Evolutionary conservation across 2,113 vertebrate genomes (phyloP).

Genomic region (Saccopteryx bilineata): DNA sequence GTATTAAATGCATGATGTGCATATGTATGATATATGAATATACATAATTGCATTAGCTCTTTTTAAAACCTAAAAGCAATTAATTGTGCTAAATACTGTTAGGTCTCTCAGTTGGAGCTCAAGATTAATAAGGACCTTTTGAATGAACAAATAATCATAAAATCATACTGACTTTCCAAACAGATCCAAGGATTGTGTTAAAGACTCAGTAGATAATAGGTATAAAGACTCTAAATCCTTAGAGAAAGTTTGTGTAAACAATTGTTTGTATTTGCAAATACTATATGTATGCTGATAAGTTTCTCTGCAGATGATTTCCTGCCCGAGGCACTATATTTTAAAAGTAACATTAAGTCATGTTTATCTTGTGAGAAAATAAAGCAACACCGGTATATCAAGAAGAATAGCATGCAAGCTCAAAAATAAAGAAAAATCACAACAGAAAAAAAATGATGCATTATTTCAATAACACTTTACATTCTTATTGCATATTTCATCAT

Average conservation of each 20-base stretch:
- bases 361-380: conserved; percentile 72
- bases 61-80: conserved; percentile 31
- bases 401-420: conserved; percentile 33
- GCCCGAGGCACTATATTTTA: conserved; percentile 50
- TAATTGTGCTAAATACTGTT: conserved; percentile 10
- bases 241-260: conserved; percentile 63
- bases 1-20: background rate
- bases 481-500: conserved; percentile 63
- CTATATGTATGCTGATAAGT: conserved; percentile 78
- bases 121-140: background rate
- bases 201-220: conserved; percentile 23
- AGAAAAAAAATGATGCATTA: conserved; percentile 67
- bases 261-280: conserved; percentile 63
- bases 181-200: background rate
- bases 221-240: conserved; percentile 25
- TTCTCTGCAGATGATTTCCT: conserved; percentile 64
- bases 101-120: background rate
- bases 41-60: background rate
- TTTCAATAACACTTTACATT: conserved; percentile 69
- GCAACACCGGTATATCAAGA: conserved; percentile 41
- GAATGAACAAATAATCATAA: background rate
- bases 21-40: background rate
- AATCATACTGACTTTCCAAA: background rate
- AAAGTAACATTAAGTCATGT: conserved; percentile 70
- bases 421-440: conserved; percentile 62